Evolutionary conservation across 2,113 vertebrate genomes (phyloP).

Genomic region (Ranitomeya variabilis): DNA sequence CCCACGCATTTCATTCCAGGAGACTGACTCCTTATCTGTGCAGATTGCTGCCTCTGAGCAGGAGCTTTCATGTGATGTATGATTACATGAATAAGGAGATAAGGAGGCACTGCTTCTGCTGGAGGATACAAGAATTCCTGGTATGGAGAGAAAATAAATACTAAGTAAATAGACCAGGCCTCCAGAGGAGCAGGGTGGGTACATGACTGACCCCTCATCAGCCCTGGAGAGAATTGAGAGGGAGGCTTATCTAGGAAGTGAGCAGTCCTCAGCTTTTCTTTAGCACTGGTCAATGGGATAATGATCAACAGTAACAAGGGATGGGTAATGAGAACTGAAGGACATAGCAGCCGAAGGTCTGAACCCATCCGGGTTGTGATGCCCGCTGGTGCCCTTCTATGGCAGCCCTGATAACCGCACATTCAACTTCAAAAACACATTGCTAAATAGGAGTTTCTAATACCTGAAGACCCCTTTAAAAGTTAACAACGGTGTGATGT

Average conservation of each 20-base stretch:
- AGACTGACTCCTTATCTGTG: constrained; percentile 26
- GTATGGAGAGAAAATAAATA: constrained; percentile 33
- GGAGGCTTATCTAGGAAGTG: background rate
- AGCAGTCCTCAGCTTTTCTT: background rate
- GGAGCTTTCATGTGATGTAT: constrained; percentile 36
- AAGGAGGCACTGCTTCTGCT: background rate
- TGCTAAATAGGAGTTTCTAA: no score
- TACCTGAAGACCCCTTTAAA: no score
- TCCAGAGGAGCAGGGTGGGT: background rate
- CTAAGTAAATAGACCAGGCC: constrained; percentile 39
- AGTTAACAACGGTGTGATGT: no score
- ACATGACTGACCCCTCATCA: background rate
- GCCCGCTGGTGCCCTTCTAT: background rate
- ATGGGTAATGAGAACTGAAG: background rate
- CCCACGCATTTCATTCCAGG: constrained; percentile 27
- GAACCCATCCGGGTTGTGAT: background rate
- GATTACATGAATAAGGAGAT: background rate
- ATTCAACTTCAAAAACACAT: background rate
- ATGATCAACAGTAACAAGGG: background rate
- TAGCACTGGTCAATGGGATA: background rate
- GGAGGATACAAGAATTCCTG: constrained; percentile 35
- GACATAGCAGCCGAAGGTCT: background rate
- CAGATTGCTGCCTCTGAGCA: background rate
- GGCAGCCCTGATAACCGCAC: background rate
- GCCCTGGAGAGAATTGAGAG: background rate